A percentile compares a stretch with the other conserved stretches of the same genome.
Evolutionary conservation across 2,888 invertebrate species (phyloP).

Genomic region (Metopia argyrocephala): DNA sequence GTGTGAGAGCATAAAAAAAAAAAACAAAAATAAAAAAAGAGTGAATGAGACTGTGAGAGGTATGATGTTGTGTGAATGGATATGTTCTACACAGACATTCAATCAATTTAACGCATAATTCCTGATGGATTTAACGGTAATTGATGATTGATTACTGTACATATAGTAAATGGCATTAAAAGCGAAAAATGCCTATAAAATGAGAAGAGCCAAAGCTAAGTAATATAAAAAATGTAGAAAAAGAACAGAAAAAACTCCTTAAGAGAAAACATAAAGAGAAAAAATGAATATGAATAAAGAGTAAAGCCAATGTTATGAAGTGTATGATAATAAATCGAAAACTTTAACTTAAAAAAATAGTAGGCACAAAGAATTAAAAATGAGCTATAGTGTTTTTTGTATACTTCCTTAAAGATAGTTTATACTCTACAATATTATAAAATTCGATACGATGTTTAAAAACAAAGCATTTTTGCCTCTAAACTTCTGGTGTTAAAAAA

Average conservation of each 20-base stretch:
- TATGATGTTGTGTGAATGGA: conserved; percentile 7
- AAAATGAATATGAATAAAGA: neutral
- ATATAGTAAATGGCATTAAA: conserved; percentile 61
- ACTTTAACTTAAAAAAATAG: neutral
- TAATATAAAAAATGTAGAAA: neutral
- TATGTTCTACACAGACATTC: conserved; percentile 64
- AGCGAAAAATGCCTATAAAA: conserved; percentile 51
- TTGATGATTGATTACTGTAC: conserved; percentile 76
- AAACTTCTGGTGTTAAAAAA: too few relatives aligned
- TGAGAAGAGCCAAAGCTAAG: conserved; percentile 37
- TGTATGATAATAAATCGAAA: neutral
- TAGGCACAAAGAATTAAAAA: too few relatives aligned
- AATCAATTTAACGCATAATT: conserved; percentile 77
- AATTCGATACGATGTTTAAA: too few relatives aligned
- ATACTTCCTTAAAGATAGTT: too few relatives aligned
- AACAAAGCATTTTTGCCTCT: too few relatives aligned
- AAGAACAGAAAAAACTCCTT: neutral
- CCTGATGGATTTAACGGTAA: conserved; percentile 76
- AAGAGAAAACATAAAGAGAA: neutral
- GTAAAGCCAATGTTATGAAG: neutral
- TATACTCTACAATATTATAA: too few relatives aligned
- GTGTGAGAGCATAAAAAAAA: neutral
- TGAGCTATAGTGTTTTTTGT: too few relatives aligned
- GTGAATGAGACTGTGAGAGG: too few relatives aligned
- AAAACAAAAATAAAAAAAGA: too few relatives aligned